phyloP scores from a whole-genome alignment of 1,140 invertebrate species.

The Drosophila navojoa region DNA sequence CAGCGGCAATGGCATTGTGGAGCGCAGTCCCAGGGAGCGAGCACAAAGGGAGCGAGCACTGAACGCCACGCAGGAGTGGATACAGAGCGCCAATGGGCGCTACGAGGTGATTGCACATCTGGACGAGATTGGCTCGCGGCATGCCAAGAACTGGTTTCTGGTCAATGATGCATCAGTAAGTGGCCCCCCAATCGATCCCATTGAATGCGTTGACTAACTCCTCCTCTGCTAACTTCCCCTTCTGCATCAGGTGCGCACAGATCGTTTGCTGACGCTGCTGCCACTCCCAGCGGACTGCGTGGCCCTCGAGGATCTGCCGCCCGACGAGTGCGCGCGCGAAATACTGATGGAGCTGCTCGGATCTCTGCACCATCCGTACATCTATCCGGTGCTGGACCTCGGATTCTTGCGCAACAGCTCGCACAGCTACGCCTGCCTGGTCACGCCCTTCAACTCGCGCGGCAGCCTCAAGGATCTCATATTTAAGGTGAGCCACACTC shows the following conservation, averaged over 20 bases:
- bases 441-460: conserved; percentile 92
- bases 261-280: conserved; percentile 92
- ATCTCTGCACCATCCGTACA: conserved; percentile 95
- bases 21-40: conserved; percentile 87
- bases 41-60: conserved; percentile 87
- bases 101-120: conserved; percentile 91
- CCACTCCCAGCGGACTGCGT: conserved; percentile 87
- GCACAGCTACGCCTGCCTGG: conserved; percentile 87
- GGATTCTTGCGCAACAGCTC: conserved; percentile 86
- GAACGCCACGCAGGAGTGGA: conserved; percentile 87
- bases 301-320: conserved; percentile 84
- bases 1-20: conserved; percentile 85
- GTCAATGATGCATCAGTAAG: conserved; percentile 88
- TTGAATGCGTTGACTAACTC: not conserved
- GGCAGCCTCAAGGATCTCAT: conserved; percentile 95
- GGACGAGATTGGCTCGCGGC: conserved; percentile 91
- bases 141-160: conserved; percentile 95
- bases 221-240: not conserved
- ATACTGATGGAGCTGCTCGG: conserved; percentile 92
- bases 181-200: not conserved
- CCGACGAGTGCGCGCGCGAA: conserved; percentile 84
- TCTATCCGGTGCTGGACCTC: conserved; percentile 94
- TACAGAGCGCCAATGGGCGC: conserved; percentile 86
- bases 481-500: conserved; percentile 87
- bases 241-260: conserved; percentile 85